Conservation (phyloP, 2,888 invertebrate genomes). For the Xylota segnis region DNA sequence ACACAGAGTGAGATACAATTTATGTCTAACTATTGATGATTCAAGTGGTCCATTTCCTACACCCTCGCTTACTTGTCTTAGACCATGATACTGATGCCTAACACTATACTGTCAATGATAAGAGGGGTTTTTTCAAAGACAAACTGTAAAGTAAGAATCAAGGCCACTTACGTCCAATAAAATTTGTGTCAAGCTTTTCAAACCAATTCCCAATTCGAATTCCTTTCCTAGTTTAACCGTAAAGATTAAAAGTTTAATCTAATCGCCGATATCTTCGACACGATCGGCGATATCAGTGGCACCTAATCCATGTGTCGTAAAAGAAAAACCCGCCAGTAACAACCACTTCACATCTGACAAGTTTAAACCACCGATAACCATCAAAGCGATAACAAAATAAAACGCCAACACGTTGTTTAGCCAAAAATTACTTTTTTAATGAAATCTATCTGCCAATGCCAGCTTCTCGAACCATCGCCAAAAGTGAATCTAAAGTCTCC, state of each 20-base stretch:
- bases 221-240: neutral
- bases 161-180: neutral
- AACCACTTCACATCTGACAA: slow-evolving; percentile 12
- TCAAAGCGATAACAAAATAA: neutral
- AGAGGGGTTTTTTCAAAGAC: too few relatives aligned
- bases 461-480: slow-evolving; percentile 83
- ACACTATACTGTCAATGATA: too few relatives aligned
- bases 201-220: neutral
- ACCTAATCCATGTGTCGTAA: neutral
- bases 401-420: neutral
- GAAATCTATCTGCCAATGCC: slow-evolving; percentile 33
- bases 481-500: slow-evolving; percentile 87
- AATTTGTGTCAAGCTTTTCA: neutral
- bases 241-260: slow-evolving; percentile 15
- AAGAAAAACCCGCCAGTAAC: neutral
- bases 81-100: too few relatives aligned
- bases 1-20: too few relatives aligned
- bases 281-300: neutral
- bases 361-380: neutral
- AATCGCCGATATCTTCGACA: neutral
- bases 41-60: too few relatives aligned
- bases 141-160: too few relatives aligned
- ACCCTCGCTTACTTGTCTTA: too few relatives aligned
- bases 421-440: neutral
- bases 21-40: too few relatives aligned